These are phyloP conservation scores for Neomicropteryx cornuta DNA, from an alignment of 1,140 invertebrate genomes.

Conservation along the genomic window DNA sequence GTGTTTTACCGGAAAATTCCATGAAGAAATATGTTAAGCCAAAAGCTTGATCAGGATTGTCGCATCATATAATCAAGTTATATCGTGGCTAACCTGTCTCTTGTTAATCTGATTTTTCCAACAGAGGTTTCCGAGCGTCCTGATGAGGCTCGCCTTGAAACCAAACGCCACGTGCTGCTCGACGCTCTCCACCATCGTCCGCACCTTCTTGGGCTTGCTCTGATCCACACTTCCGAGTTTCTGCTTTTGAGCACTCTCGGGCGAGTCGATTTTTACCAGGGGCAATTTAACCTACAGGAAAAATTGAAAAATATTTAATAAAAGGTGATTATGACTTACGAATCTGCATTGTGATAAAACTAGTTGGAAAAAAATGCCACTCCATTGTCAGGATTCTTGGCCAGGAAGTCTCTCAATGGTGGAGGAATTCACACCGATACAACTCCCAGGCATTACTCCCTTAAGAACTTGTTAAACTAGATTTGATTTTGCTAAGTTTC, in stretches of 20 bases:
- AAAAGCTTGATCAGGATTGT: neutral
- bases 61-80: neutral
- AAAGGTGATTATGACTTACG: too few relatives aligned
- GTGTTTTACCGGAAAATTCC: neutral
- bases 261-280: constrained; percentile 38
- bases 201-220: constrained; percentile 25
- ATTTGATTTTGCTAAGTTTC: too few relatives aligned
- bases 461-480: too few relatives aligned
- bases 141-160: constrained; percentile 59
- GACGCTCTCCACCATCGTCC: constrained; percentile 30
- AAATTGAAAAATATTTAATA: too few relatives aligned
- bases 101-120: constrained; percentile 55
- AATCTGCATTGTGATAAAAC: too few relatives aligned
- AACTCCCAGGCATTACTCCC: too few relatives aligned
- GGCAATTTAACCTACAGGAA: constrained; percentile 31
- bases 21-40: too few relatives aligned
- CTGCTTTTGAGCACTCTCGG: constrained; percentile 30
- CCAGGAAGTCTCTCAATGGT: too few relatives aligned
- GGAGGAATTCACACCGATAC: too few relatives aligned
- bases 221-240: constrained; percentile 33
- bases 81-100: constrained; percentile 58
- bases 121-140: constrained; percentile 60
- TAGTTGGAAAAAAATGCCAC: too few relatives aligned
- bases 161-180: constrained; percentile 47
- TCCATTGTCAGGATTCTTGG: too few relatives aligned